A percentile compares a stretch with the other conserved stretches of the same genome.
These are phyloP conservation scores for Rhagoletis pomonella DNA, from an alignment of 1,140 invertebrate genomes.

Conservation along the genomic window DNA sequence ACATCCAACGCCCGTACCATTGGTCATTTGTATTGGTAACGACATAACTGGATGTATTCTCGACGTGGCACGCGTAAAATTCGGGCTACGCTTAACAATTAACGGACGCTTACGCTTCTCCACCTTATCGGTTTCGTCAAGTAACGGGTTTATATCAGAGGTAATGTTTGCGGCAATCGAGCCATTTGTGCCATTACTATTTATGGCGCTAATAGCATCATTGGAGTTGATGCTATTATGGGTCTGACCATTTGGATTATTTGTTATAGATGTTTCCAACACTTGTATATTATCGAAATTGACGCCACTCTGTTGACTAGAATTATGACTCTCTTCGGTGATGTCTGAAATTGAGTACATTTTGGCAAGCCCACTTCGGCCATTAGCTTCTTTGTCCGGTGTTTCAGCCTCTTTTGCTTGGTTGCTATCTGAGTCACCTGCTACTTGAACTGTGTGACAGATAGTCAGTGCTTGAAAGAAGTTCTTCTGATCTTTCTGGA, in stretches of 20 bases:
- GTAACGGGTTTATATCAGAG: slow-evolving; percentile 68
- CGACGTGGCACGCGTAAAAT: slow-evolving; percentile 62
- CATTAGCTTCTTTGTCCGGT: slow-evolving; percentile 58
- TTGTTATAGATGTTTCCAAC: slow-evolving; percentile 66
- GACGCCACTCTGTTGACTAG: slow-evolving; percentile 71
- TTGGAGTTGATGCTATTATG: neutral
- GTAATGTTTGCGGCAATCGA: slow-evolving; percentile 53
- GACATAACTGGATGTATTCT: slow-evolving; percentile 54
- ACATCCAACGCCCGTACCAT: neutral
- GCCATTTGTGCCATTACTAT: neutral
- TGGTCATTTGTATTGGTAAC: neutral
- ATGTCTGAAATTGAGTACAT: slow-evolving; percentile 71
- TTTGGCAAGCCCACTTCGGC: slow-evolving; percentile 57
- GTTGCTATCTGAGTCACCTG: slow-evolving; percentile 61
- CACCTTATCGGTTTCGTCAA: slow-evolving; percentile 63
- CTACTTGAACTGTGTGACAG: slow-evolving; percentile 87
- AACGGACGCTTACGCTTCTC: slow-evolving; percentile 68
- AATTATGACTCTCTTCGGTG: slow-evolving; percentile 70
- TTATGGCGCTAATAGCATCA: neutral
- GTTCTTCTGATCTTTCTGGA: slow-evolving; percentile 60
- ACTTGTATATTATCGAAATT: slow-evolving; percentile 60
- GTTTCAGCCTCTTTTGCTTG: slow-evolving; percentile 44
- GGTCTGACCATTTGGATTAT: slow-evolving; percentile 63
- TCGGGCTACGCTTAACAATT: slow-evolving; percentile 69
- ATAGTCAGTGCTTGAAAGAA: slow-evolving; percentile 85